phyloP scores from a whole-genome alignment of 2,888 invertebrate species.

The Nebria brevicollis region DNA sequence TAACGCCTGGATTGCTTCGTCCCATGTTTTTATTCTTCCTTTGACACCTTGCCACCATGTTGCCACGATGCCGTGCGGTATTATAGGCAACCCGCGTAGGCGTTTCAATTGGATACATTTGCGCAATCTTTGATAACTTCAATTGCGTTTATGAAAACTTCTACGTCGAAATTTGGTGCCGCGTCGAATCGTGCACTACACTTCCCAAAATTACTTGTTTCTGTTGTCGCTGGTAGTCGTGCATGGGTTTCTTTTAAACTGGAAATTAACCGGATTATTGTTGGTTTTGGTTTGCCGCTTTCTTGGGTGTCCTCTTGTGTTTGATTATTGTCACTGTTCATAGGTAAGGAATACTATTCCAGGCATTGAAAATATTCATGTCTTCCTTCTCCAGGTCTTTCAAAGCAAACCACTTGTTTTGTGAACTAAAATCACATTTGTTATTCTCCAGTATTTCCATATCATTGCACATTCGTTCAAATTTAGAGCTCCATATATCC shows the following conservation, averaged over 20 bases:
- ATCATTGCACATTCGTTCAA: conserved; percentile 59
- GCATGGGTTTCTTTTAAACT: too few species aligned
- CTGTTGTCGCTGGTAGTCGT: too few species aligned
- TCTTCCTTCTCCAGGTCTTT: too few species aligned
- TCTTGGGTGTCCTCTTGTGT: too few species aligned
- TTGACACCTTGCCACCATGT: conserved; percentile 49
- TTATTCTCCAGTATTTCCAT: conserved; percentile 55
- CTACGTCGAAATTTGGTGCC: conserved; percentile 4
- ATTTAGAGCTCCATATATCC: conserved; percentile 51
- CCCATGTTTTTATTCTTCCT: conserved; percentile 9
- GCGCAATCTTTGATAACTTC: conserved; percentile 28
- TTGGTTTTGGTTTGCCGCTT: too few species aligned
- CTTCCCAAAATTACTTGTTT: neutral
- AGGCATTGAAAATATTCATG: too few species aligned
- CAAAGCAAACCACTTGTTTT: too few species aligned
- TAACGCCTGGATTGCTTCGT: conserved; percentile 31
- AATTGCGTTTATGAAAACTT: conserved; percentile 7
- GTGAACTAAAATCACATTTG: conserved; percentile 45
- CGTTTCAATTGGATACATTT: conserved; percentile 43
- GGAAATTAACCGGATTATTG: too few species aligned
- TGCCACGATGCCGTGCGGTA: conserved; percentile 45
- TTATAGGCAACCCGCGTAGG: conserved; percentile 21
- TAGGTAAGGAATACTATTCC: too few species aligned
- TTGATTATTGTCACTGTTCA: too few species aligned
- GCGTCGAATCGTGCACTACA: conserved; percentile 3